phyloP scores from a whole-genome alignment of 2,797 vertebrate genomes.

The Macrochelys suwanniensis region DNA sequence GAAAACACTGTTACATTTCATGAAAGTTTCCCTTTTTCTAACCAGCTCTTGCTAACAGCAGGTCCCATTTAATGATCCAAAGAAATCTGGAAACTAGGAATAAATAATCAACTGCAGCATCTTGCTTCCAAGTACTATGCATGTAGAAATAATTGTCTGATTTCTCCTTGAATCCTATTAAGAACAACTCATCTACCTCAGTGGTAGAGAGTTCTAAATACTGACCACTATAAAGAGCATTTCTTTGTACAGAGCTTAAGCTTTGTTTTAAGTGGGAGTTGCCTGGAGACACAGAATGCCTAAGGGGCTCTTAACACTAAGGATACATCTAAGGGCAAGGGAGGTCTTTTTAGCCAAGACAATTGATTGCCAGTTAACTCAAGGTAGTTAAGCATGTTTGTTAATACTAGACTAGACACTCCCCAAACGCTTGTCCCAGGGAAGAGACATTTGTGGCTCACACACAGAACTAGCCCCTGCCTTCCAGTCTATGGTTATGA shows the following conservation, averaged over 20 bases:
- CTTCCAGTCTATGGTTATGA: background rate
- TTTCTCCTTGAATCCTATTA: background rate
- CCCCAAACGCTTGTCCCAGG: no score
- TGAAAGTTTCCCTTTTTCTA: fast-evolving
- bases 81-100: background rate
- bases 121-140: background rate
- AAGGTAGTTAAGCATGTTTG: no score
- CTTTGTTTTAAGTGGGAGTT: background rate
- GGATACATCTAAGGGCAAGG: background rate
- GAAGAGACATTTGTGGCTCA: no score
- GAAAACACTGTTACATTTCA: background rate
- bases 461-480: no score
- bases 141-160: background rate
- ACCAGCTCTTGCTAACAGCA: background rate
- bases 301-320: background rate
- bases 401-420: no score
- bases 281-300: background rate
- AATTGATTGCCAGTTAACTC: background rate
- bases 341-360: background rate
- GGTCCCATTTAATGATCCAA: background rate
- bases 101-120: background rate
- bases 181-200: background rate
- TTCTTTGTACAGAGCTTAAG: background rate
- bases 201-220: background rate
- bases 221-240: background rate